Base-by-base conservation (phyloP, 1,140 invertebrate genomes). In the Lepidurus couesii region DNA sequence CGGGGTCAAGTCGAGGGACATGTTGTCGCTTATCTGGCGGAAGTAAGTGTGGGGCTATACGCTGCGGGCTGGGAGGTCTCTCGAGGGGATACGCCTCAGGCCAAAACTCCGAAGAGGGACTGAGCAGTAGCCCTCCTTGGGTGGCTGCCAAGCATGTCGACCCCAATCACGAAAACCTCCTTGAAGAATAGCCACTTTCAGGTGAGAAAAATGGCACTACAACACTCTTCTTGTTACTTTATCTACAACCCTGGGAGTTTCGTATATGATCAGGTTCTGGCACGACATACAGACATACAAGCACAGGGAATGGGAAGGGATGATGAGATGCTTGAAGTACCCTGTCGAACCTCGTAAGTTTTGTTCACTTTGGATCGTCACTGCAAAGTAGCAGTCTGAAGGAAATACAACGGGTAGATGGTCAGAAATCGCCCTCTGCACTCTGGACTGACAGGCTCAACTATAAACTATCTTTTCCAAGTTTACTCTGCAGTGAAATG, bases 11-110 rank as follows among this genome's bases (percentile, higher is more conserved):
- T 65, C 53, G n/a, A 65, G 13, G 53, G 53, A 65, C 53, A 65
- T 65, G 53, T 65, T 65, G 53, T 65, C 53, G 53, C 53, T 65
- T 65, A 65, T 65, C 53, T 65, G n/a, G 53, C 53, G 53, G 53
- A 65, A 65, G 45, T 47, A 2, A 47, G 53, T 65, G 53, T 65
- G 8, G 34, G 34, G 34, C 34, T 34, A 34, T 34, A 34, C 34
- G 34, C 34, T 16, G 16, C 53, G 53, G 53, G 7, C 53, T 65
- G 16, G 53, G n/a, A 21, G 21, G 53, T 7, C 53, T 65, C 53
- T 7, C 53, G 16, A 13, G 53, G 53, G 53, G 53, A 65, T 21
- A 16, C 13, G 21, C 53, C 53, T 65, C 21, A 65, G 53, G 53
- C 53, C 16, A 21, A n/a, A 16, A 21, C 21, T 7, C 4, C 21